Evolutionary conservation across 2,888 invertebrate species (phyloP).

Genomic region (Gortyna flavago): DNA sequence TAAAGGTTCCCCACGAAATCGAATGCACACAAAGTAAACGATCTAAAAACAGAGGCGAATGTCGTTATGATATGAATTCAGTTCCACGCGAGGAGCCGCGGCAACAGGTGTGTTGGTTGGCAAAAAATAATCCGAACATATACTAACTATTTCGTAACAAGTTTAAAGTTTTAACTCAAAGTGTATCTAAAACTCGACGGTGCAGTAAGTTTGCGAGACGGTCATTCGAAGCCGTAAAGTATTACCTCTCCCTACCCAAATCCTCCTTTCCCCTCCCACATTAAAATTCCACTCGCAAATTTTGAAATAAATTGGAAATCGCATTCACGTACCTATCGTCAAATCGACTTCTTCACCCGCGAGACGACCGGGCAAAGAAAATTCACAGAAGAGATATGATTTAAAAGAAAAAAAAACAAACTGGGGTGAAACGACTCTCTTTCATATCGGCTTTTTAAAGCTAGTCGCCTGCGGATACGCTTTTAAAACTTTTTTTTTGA

Average conservation of each 20-base stretch:
- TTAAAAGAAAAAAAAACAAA: conserved; percentile 74
- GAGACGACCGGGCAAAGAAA: conserved; percentile 72
- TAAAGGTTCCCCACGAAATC: conserved; percentile 31
- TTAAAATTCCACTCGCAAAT: conserved; percentile 81
- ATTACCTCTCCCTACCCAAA: conserved; percentile 60
- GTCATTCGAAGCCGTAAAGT: conserved; percentile 69
- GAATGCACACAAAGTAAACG: conserved; percentile 51
- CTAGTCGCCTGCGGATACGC: conserved; percentile 67
- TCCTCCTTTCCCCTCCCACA: conserved; percentile 61
- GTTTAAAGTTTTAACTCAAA: conserved; percentile 45
- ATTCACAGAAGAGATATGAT: conserved; percentile 74
- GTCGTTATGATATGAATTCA: conserved; percentile 60
- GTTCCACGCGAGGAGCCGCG: conserved; percentile 44
- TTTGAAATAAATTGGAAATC: conserved; percentile 81
- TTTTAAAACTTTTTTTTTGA: conserved; percentile 68
- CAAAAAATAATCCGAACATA: conserved; percentile 36
- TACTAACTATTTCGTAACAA: conserved; percentile 16
- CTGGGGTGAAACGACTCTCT: conserved; percentile 60
- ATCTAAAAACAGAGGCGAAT: conserved; percentile 34
- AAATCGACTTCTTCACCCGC: conserved; percentile 81
- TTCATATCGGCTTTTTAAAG: conserved; percentile 74
- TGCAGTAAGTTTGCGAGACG: conserved; percentile 70
- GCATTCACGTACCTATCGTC: conserved; percentile 78
- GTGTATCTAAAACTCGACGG: conserved; percentile 59
- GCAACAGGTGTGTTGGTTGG: conserved; percentile 60